Conservation (phyloP, 2,797 vertebrate genomes). For the Malurus leucopterus region DNA sequence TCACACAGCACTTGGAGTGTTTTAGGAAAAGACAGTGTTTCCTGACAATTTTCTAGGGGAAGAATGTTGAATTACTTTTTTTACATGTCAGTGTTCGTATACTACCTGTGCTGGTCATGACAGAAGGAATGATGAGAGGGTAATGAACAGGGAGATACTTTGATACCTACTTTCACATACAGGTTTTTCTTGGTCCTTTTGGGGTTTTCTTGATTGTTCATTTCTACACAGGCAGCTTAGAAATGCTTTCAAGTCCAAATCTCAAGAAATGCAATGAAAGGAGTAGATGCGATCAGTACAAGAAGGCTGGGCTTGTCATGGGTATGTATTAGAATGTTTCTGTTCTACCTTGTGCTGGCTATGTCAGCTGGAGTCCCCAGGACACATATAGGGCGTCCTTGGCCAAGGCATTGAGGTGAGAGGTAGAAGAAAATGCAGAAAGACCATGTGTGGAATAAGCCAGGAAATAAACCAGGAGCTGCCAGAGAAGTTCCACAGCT, state of each 20-base stretch:
- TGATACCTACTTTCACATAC: neutral
- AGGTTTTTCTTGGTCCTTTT: neutral
- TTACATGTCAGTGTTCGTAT: neutral
- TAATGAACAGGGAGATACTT: neutral
- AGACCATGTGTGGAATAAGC: neutral
- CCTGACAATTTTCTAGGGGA: neutral
- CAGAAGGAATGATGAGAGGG: neutral
- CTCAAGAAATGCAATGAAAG: neutral
- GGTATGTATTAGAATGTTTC: neutral
- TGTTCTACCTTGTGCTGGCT: neutral
- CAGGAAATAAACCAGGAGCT: neutral
- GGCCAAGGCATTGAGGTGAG: neutral
- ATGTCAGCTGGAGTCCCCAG: neutral
- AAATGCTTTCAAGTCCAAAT: neutral
- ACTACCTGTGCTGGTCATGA: neutral
- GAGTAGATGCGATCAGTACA: neutral
- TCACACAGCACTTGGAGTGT: neutral
- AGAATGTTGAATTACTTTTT: neutral
- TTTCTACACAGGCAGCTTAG: neutral
- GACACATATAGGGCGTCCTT: fast-evolving
- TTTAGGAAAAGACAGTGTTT: neutral
- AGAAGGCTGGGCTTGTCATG: neutral
- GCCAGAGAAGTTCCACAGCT: neutral
- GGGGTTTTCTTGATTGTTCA: neutral
- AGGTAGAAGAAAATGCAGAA: neutral